phyloP scores from a whole-genome alignment of 2,888 invertebrate species.

The Ellobium chinense region DNA sequence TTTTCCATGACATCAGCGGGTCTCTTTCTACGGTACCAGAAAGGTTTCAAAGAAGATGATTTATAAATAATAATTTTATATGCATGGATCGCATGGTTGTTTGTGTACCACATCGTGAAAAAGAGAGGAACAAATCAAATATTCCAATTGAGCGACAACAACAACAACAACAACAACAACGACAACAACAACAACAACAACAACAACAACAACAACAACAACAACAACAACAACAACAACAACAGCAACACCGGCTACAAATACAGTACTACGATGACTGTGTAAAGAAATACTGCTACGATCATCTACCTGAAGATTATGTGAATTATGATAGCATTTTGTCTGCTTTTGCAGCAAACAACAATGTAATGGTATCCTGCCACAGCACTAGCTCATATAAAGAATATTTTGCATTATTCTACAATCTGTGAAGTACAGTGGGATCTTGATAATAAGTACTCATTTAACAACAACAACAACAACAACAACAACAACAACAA shows the following conservation, averaged over 20 bases:
- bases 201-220: constrained; percentile 1
- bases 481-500: constrained; percentile 9
- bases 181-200: not conserved
- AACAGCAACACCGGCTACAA: no score
- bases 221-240: not conserved
- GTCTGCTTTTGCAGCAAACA: no score
- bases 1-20: no score
- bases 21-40: no score
- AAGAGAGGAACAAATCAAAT: not conserved
- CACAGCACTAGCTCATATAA: no score
- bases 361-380: no score
- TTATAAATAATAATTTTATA: not conserved
- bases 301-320: no score
- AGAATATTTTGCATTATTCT: no score
- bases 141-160: not conserved
- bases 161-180: constrained; percentile 4
- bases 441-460: not conserved
- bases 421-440: not conserved
- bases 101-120: not conserved
- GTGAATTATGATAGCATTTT: no score
- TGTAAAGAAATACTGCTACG: no score
- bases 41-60: no score
- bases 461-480: not conserved
- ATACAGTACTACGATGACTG: no score
- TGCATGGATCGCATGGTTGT: not conserved